Evolutionary conservation across 2,113 vertebrate genomes (phyloP).

Genomic region (Anarhynchus alexandrinus): DNA sequence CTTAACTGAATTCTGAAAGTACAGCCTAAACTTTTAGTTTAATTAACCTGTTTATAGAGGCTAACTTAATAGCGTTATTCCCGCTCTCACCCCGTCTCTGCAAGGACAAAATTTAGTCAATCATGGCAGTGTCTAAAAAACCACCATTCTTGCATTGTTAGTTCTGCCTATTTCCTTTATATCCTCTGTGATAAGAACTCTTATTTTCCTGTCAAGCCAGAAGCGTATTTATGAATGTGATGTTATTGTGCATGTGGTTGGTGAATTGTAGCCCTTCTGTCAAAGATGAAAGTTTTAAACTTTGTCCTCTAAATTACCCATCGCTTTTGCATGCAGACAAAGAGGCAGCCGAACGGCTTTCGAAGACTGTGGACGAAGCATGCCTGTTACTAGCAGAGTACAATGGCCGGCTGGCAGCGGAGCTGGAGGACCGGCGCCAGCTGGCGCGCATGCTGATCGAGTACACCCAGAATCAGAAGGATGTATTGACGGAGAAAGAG

Average conservation of each 20-base stretch:
- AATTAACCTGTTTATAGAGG: background rate
- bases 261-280: background rate
- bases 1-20: background rate
- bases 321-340: slow-evolving; percentile 80
- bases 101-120: background rate
- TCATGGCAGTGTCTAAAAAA: background rate
- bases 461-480: slow-evolving; percentile 94
- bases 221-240: background rate
- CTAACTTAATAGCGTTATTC: background rate
- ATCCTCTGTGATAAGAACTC: background rate
- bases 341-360: slow-evolving; percentile 93
- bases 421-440: slow-evolving; percentile 96
- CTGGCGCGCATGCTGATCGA: slow-evolving; percentile 95
- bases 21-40: background rate
- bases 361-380: slow-evolving; percentile 96
- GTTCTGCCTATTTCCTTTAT: background rate
- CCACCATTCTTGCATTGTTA: background rate
- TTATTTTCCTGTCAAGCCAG: background rate
- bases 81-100: background rate
- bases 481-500: slow-evolving; percentile 90
- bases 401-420: slow-evolving; percentile 93
- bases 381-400: slow-evolving; percentile 96
- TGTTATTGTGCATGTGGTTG: accelerated
- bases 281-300: background rate
- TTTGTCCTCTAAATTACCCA: background rate